phyloP scores from a whole-genome alignment of 2,888 invertebrate genomes.

The Chaitophorus viminalis region DNA sequence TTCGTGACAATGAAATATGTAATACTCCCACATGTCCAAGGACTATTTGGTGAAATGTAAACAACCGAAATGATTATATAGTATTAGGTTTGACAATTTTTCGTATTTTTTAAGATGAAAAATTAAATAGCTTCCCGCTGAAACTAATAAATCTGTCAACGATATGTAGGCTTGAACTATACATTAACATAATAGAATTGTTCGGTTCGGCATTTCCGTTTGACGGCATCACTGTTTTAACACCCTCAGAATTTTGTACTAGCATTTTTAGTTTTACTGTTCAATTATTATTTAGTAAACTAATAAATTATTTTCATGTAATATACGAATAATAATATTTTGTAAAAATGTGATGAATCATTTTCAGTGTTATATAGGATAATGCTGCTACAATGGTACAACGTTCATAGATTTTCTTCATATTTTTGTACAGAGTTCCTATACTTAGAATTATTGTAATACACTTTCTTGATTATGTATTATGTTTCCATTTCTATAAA shows the following conservation, averaged over 20 bases:
- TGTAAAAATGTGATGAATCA: not conserved
- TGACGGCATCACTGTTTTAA: not conserved
- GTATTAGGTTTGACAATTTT: conserved; percentile 2
- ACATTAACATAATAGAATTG: not conserved
- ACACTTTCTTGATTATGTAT: not conserved
- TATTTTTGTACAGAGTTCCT: not conserved
- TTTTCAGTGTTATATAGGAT: not conserved
- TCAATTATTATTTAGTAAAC: conserved; percentile 3
- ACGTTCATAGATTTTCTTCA: not conserved
- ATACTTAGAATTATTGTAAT: not conserved
- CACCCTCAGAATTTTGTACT: not conserved
- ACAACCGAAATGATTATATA: not conserved
- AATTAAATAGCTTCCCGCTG: conserved; percentile 31
- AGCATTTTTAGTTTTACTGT: conserved; percentile 15
- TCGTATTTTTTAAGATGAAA: not conserved
- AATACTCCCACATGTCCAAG: conserved; percentile 38
- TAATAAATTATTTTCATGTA: not conserved
- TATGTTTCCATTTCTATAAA: not conserved
- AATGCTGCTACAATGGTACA: not conserved
- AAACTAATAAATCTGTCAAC: conserved; percentile 49
- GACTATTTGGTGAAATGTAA: conserved; percentile 40
- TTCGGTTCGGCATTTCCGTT: not conserved
- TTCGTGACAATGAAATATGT: conserved; percentile 26
- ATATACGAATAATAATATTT: conserved; percentile 1
- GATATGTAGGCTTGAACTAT: not conserved